These are phyloP conservation scores for Sorex maritimensis DNA, from an alignment of 2,797 vertebrate genomes.

Conservation along the genomic window DNA sequence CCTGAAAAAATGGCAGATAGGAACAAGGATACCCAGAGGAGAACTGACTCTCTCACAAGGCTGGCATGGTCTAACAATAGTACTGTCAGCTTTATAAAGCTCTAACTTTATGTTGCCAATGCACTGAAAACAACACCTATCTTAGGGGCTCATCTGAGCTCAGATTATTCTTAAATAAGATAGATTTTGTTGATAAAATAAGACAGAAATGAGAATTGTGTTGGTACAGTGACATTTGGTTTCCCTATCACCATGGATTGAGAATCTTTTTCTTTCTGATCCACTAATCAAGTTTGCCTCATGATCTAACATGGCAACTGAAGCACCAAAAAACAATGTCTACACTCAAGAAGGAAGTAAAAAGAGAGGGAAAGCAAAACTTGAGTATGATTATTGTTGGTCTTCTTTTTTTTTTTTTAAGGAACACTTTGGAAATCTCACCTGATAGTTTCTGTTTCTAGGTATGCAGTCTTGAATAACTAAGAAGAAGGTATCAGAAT, in stretches of 20 bases:
- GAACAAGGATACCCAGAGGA: background rate
- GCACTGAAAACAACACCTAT: background rate
- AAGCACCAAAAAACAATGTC: background rate
- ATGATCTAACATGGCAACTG: background rate
- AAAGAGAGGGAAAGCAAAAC: background rate
- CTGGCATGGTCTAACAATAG: background rate
- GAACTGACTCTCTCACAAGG: background rate
- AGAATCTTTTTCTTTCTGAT: background rate
- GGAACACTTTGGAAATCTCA: background rate
- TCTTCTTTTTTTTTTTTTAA: conserved; percentile 26
- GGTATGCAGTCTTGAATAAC: background rate
- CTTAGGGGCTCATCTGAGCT: background rate
- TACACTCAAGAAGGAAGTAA: background rate
- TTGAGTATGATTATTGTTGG: background rate
- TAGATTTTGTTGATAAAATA: background rate
- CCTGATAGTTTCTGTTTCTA: background rate
- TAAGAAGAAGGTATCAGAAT: background rate
- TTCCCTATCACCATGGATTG: background rate
- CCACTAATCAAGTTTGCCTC: background rate
- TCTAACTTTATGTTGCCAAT: background rate
- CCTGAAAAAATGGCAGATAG: background rate
- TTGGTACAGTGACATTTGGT: background rate
- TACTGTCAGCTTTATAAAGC: background rate
- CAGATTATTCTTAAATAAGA: background rate
- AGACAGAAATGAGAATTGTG: background rate